Evolutionary conservation across 2,888 invertebrate genomes (phyloP).

Genomic region (Esperia sulphurella): DNA sequence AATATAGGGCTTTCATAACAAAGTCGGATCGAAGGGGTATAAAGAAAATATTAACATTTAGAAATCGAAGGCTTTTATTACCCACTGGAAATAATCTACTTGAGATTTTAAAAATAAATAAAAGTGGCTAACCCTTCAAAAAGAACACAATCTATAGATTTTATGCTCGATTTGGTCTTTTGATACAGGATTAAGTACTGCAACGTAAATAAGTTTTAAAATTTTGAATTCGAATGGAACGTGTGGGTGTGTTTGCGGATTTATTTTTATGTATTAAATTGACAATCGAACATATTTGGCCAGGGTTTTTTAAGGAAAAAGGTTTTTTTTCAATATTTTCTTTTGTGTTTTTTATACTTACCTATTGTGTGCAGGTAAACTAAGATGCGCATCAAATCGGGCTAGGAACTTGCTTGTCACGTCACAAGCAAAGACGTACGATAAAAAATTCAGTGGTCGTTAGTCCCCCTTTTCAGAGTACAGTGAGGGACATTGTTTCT

Average conservation of each 20-base stretch:
- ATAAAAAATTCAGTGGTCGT: constrained; percentile 63
- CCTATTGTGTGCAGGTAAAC: constrained; percentile 16
- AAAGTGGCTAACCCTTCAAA: constrained; percentile 19
- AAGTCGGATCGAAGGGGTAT: too few relatives aligned
- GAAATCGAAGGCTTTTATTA: too few relatives aligned
- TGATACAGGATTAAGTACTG: constrained; percentile 23
- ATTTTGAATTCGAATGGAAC: constrained; percentile 13
- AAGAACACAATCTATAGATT: constrained; percentile 29
- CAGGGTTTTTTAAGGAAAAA: constrained; percentile 14
- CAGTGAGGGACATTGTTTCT: constrained; percentile 30
- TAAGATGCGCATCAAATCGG: background rate
- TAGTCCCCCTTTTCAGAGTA: constrained; percentile 40
- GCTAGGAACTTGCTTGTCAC: background rate
- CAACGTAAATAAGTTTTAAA: constrained; percentile 17
- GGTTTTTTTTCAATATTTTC: constrained; percentile 19
- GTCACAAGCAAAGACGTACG: constrained; percentile 10
- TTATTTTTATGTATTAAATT: background rate
- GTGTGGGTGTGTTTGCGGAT: constrained; percentile 19
- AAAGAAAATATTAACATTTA: too few relatives aligned
- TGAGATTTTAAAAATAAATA: too few relatives aligned
- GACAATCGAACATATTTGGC: constrained; percentile 18
- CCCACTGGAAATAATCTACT: too few relatives aligned
- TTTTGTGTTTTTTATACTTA: constrained; percentile 24
- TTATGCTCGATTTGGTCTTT: constrained; percentile 30
- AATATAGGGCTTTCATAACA: too few relatives aligned